Percentiles rank a stretch among this genome's conserved stretches.
Conservation (phyloP, 1,140 invertebrate species). For the Lutraria rhynchaena region DNA sequence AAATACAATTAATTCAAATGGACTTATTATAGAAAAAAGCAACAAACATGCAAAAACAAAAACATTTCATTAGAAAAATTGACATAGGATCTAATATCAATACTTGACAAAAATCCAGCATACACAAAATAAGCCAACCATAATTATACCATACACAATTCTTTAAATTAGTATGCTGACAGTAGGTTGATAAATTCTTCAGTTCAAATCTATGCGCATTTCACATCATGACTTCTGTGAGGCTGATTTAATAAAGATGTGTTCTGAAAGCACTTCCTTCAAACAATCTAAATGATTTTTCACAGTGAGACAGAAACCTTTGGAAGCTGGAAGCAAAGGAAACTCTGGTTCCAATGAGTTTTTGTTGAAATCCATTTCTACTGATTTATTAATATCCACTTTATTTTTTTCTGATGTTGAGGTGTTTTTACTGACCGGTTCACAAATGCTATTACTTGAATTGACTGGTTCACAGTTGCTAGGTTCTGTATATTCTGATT, state of each 20-base stretch:
- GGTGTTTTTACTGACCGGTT: background rate
- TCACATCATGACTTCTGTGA: background rate
- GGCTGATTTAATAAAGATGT: slow-evolving; percentile 10
- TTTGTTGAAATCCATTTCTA: background rate
- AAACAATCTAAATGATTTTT: slow-evolving; percentile 48
- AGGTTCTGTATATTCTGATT: background rate
- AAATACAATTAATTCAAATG: too few relatives aligned
- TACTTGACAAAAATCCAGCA: too few relatives aligned
- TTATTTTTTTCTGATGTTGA: background rate
- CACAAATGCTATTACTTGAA: background rate
- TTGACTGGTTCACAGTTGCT: background rate
- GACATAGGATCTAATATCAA: too few relatives aligned
- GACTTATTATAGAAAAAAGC: too few relatives aligned
- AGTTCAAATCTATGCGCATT: background rate
- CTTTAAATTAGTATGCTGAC: too few relatives aligned
- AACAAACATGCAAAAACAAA: too few relatives aligned
- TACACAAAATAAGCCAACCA: too few relatives aligned
- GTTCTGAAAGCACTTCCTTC: slow-evolving; percentile 23
- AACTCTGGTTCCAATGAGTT: slow-evolving; percentile 14
- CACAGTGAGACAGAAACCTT: slow-evolving; percentile 50
- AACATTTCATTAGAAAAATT: too few relatives aligned
- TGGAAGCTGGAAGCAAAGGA: slow-evolving; percentile 48
- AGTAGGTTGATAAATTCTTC: too few relatives aligned
- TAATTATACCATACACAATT: too few relatives aligned
- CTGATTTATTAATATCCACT: background rate